phyloP scores from a whole-genome alignment of 2,113 vertebrate genomes.

The Agelaius phoeniceus region DNA sequence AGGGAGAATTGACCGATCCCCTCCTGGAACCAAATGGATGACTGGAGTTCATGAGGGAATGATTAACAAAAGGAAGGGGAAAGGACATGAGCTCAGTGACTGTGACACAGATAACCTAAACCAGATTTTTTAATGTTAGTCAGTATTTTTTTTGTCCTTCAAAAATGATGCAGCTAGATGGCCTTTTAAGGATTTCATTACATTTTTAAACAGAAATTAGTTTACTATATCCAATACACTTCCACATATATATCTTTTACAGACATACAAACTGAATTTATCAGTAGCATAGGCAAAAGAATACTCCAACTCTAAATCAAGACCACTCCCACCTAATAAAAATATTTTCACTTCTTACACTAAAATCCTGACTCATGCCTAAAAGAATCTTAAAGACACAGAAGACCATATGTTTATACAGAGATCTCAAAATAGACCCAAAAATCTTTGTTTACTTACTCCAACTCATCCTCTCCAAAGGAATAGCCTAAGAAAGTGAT shows the following conservation, averaged over 20 bases:
- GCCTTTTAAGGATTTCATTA: not conserved
- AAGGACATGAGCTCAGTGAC: constrained; percentile 65
- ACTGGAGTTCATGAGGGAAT: constrained; percentile 64
- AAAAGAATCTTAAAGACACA: constrained; percentile 24
- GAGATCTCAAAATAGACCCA: not conserved
- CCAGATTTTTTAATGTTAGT: constrained; percentile 43
- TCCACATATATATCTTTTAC: not conserved
- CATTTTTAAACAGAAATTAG: not conserved
- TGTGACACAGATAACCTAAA: constrained; percentile 64
- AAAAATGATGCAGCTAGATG: not conserved
- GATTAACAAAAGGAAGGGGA: constrained; percentile 65
- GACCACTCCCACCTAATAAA: constrained; percentile 41
- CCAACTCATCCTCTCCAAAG: not conserved
- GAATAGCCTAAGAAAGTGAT: not conserved
- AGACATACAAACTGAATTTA: not conserved
- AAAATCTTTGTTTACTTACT: not conserved
- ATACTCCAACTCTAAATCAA: not conserved
- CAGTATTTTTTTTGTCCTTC: not conserved
- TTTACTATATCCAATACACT: not conserved
- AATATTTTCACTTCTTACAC: constrained; percentile 17
- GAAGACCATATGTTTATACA: not conserved
- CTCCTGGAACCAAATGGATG: constrained; percentile 52
- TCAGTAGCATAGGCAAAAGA: not conserved
- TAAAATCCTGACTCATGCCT: not conserved
- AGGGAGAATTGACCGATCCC: not conserved